These are phyloP conservation scores for Catagonus wagneri DNA, from an alignment of 2,113 vertebrate genomes.

Conservation along the genomic window DNA sequence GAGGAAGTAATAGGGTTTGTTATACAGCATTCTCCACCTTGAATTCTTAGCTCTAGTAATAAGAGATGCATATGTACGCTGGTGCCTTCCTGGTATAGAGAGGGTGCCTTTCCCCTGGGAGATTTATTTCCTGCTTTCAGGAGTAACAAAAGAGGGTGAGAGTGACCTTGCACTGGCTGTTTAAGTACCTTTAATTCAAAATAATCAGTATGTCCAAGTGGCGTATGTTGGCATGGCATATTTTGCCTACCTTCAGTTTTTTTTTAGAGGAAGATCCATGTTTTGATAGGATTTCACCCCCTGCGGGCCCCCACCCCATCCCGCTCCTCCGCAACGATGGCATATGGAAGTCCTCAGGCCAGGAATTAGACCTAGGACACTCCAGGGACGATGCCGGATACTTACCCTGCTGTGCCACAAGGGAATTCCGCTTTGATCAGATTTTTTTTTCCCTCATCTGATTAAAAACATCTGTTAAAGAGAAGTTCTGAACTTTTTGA, in stretches of 20 bases:
- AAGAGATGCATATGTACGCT: background rate
- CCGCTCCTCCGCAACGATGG: too few relatives aligned
- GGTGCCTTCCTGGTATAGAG: background rate
- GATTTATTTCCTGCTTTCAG: background rate
- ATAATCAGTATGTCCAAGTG: background rate
- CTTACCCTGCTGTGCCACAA: too few relatives aligned
- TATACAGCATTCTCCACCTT: background rate
- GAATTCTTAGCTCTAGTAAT: background rate
- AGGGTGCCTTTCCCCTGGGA: background rate
- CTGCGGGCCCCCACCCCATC: too few relatives aligned
- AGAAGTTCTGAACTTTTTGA: background rate
- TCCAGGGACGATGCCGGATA: too few relatives aligned
- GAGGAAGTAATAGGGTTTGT: background rate
- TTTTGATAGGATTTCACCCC: too few relatives aligned
- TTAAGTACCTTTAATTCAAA: background rate
- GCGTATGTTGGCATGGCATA: background rate
- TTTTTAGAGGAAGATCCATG: background rate
- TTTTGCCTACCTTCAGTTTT: background rate
- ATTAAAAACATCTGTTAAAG: background rate
- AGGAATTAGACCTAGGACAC: too few relatives aligned
- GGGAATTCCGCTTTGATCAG: background rate
- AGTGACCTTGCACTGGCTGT: background rate
- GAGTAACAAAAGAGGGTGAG: background rate
- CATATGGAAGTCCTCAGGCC: too few relatives aligned
- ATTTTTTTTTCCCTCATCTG: constrained; percentile 10